Evolutionary conservation across 2,113 vertebrate genomes (phyloP).

Genomic region (Pampusana beccarii): DNA sequence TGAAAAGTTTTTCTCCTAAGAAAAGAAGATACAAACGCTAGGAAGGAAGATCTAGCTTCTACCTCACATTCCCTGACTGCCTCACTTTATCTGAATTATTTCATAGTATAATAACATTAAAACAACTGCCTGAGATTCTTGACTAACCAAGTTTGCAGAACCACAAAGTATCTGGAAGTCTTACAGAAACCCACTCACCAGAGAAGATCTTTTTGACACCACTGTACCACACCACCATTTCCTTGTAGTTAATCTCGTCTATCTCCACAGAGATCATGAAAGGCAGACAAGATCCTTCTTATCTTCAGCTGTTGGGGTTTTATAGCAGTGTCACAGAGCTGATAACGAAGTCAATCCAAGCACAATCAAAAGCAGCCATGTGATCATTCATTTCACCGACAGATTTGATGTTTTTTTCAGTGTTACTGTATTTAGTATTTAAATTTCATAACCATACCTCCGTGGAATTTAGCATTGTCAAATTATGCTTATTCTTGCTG

Average conservation of each 20-base stretch:
- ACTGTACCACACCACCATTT: background rate
- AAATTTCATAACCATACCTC: background rate
- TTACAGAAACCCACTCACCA: background rate
- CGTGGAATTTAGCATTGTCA: background rate
- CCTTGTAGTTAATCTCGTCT: background rate
- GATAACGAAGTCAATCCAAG: background rate
- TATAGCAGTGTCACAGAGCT: background rate
- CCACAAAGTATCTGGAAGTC: background rate
- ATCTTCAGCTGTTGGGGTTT: background rate
- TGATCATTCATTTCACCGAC: background rate
- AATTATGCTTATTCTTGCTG: background rate
- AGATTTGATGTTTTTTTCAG: background rate
- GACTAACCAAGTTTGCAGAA: background rate
- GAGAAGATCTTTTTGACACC: background rate
- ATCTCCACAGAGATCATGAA: background rate
- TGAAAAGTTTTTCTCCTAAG: background rate
- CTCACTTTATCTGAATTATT: background rate
- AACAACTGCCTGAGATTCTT: background rate
- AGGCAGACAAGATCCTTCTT: background rate
- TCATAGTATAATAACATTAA: background rate
- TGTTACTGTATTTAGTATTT: background rate
- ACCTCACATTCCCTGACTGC: background rate
- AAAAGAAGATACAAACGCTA: background rate
- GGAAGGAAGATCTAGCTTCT: background rate
- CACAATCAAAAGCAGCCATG: background rate